Percentiles rank a stretch among this genome's conserved stretches.
Evolutionary conservation across 2,797 vertebrate species (phyloP).

Genomic region (Ceryle rudis): DNA sequence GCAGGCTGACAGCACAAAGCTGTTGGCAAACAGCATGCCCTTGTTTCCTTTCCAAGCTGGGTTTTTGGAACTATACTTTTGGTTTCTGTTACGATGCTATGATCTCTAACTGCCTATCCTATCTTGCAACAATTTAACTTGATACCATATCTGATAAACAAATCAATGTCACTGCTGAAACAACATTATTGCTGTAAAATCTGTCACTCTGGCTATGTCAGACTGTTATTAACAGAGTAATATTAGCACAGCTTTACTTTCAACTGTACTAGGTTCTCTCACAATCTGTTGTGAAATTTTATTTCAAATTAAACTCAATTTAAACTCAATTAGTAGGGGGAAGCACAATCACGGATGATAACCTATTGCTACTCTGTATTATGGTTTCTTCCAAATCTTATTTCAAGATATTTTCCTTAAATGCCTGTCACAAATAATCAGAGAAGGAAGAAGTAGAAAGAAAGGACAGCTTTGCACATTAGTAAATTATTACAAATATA

Average conservation of each 20-base stretch:
- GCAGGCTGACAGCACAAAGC: neutral
- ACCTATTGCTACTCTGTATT: neutral
- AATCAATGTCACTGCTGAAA: conserved; percentile 38
- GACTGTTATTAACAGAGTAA: neutral
- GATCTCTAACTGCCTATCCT: conserved; percentile 26
- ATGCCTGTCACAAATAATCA: neutral
- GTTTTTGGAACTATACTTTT: conserved; percentile 3
- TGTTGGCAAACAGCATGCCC: neutral
- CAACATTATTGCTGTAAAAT: neutral
- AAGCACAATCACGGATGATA: neutral
- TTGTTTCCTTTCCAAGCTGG: neutral
- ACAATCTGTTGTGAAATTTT: conserved; percentile 15
- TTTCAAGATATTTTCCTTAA: neutral
- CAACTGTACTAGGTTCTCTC: neutral
- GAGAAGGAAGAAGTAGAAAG: neutral
- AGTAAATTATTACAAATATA: neutral
- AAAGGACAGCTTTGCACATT: neutral
- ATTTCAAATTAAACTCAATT: neutral
- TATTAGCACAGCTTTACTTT: conserved; percentile 37
- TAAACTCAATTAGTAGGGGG: neutral
- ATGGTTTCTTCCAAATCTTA: neutral
- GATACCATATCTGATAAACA: conserved; percentile 34
- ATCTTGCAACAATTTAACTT: conserved; percentile 41
- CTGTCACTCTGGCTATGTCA: conserved; percentile 15
- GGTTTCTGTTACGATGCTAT: conserved; percentile 16